These are phyloP conservation scores for Ovibos moschatus DNA, from an alignment of 2,113 vertebrate genomes.

Conservation along the genomic window DNA sequence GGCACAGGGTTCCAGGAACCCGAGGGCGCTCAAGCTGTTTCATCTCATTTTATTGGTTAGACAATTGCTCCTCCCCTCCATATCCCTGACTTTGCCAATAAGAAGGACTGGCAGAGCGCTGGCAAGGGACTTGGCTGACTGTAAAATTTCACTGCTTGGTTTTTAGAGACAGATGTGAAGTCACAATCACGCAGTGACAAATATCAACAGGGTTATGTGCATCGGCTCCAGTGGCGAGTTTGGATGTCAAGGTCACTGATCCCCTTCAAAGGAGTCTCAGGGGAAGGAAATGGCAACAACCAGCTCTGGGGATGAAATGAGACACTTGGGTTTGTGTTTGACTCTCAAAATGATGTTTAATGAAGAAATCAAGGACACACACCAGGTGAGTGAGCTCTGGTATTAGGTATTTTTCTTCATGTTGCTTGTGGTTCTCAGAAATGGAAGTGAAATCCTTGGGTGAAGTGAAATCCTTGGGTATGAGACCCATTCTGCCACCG, in stretches of 20 bases:
- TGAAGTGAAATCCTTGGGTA: not conserved
- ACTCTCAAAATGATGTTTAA: not conserved
- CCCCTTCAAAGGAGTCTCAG: not conserved
- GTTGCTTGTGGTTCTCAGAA: conserved; percentile 32
- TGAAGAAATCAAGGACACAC: not conserved
- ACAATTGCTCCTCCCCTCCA: not conserved
- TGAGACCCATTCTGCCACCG: not conserved
- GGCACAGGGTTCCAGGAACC: not conserved
- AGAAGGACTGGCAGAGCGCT: not conserved
- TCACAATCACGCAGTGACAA: not conserved
- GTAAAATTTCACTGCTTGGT: not conserved
- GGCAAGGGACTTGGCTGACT: too few relatives aligned
- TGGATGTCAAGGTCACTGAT: not conserved
- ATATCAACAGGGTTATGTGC: not conserved
- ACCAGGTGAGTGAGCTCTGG: not conserved
- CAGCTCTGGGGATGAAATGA: not conserved
- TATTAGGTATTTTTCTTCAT: not conserved
- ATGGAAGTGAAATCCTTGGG: not conserved
- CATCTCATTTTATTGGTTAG: not conserved
- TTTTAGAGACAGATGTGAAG: not conserved
- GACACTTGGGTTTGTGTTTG: not conserved
- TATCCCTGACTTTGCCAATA: not conserved
- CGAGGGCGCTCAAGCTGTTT: not conserved
- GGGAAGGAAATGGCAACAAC: not conserved
- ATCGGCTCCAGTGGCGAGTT: not conserved